These are phyloP conservation scores for Prunella himalayana DNA, from an alignment of 2,113 vertebrate species.

Conservation along the genomic window DNA sequence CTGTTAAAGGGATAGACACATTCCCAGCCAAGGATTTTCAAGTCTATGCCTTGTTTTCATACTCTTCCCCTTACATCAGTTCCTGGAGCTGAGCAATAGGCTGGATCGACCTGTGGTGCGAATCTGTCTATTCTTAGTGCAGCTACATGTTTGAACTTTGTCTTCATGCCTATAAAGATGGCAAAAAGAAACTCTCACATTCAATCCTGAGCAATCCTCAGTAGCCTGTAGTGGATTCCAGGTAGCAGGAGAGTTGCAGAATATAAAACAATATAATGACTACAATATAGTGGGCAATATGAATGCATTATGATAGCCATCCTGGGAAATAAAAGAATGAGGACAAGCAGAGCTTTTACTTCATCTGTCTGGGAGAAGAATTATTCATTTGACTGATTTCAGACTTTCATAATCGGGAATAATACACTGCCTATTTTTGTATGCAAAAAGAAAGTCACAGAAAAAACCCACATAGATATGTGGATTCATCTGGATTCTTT, in stretches of 20 bases:
- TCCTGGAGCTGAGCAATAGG: neutral
- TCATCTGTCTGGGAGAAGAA: neutral
- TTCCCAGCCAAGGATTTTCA: neutral
- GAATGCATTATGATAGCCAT: neutral
- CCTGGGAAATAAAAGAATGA: neutral
- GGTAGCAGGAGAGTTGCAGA: neutral
- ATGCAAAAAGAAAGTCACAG: neutral
- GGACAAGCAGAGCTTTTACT: neutral
- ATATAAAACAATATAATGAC: neutral
- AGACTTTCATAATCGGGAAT: neutral
- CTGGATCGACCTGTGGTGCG: neutral
- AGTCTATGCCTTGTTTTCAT: neutral
- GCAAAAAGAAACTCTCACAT: neutral
- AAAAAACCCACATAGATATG: rapidly evolving
- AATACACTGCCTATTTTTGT: neutral
- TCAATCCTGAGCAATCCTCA: neutral
- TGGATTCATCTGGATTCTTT: neutral
- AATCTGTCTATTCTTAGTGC: neutral
- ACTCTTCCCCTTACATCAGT: neutral
- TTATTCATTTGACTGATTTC: neutral
- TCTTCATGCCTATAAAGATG: neutral
- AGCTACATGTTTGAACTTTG: neutral
- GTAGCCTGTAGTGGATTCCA: neutral
- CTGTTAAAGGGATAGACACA: neutral
- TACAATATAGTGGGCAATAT: neutral